Evolutionary conservation across 2,113 vertebrate species (phyloP).

Genomic region (Mastomys coucha): DNA sequence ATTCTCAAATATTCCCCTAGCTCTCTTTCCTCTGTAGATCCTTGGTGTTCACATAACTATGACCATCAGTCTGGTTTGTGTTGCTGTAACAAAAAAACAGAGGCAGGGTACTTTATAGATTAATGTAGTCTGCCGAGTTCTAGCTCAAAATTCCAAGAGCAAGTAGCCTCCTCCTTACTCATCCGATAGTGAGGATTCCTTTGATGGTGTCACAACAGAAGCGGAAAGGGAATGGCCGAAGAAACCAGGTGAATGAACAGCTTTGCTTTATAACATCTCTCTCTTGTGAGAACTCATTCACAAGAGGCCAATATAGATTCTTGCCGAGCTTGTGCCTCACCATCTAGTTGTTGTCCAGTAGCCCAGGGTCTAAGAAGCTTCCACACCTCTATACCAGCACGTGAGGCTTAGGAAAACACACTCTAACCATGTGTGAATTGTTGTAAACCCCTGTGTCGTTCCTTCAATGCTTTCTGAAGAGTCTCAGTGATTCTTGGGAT

Average conservation of each 20-base stretch:
- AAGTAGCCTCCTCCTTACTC: neutral
- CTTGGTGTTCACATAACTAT: neutral
- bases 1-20: neutral
- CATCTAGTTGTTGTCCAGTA: neutral
- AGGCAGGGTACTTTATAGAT: neutral
- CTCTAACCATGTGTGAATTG: neutral
- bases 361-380: neutral
- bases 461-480: neutral
- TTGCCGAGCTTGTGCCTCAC: neutral
- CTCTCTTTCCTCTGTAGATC: neutral
- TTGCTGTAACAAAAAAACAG: neutral
- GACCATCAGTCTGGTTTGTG: neutral
- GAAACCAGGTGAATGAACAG: no score
- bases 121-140: neutral
- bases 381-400: neutral
- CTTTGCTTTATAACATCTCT: neutral
- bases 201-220: neutral
- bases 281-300: neutral
- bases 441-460: neutral
- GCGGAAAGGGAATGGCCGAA: neutral
- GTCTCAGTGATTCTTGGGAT: neutral
- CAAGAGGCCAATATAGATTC: neutral
- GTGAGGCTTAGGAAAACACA: neutral
- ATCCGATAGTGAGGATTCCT: neutral
- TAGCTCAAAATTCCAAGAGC: neutral